A percentile compares a stretch with the other conserved stretches of the same genome.
Conservation (phyloP, 2,113 vertebrate species). For the Chitala chitala region DNA sequence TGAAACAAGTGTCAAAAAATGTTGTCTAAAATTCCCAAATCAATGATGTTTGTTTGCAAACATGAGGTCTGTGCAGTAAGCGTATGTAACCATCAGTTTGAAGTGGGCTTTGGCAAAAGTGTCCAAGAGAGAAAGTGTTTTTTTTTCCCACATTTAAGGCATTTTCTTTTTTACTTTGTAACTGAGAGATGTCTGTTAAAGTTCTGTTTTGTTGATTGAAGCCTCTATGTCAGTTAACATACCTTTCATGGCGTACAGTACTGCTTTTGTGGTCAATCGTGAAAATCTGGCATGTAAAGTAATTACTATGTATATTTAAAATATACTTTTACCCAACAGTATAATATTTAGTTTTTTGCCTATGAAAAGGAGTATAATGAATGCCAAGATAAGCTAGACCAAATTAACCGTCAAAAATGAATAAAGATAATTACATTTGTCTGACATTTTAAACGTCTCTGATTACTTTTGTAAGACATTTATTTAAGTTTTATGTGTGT, state of each 20-base stretch:
- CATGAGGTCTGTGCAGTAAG: neutral
- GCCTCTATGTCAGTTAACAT: constrained; percentile 11
- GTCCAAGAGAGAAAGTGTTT: constrained; percentile 19
- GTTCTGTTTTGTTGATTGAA: neutral
- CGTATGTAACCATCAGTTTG: neutral
- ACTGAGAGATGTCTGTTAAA: constrained; percentile 15
- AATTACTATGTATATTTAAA: constrained; percentile 11
- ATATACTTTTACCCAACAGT: neutral
- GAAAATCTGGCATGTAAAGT: neutral
- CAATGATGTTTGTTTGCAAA: constrained; percentile 15
- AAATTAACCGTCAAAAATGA: neutral
- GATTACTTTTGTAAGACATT: neutral
- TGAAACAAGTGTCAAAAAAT: too few species aligned
- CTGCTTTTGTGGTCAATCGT: too few species aligned
- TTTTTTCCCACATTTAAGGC: too few species aligned
- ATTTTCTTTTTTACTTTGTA: neutral
- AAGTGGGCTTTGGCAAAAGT: constrained; percentile 17
- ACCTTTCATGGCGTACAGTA: neutral
- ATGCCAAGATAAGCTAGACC: constrained; percentile 14
- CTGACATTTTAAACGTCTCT: neutral
- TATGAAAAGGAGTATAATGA: neutral
- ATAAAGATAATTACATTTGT: neutral
- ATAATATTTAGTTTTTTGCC: neutral
- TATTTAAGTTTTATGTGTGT: neutral
- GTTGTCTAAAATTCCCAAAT: constrained; percentile 11